A percentile compares a stretch with the other conserved stretches of the same genome.
phyloP scores from a whole-genome alignment of 1,140 invertebrate species.

The Hypothenemus hampei region DNA sequence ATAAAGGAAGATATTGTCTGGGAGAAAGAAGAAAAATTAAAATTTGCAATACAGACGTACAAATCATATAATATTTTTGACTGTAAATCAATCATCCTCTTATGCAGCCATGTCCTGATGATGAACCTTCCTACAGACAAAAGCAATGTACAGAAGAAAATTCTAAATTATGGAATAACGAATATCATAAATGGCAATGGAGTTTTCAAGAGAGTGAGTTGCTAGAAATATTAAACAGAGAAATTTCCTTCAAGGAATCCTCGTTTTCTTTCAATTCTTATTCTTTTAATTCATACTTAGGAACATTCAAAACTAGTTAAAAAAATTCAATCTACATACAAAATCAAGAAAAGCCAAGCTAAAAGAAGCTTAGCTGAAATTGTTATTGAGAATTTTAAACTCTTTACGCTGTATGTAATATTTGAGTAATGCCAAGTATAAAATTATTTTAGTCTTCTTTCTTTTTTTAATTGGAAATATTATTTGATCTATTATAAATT shows the following conservation, averaged over 20 bases:
- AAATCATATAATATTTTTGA: slow-evolving; percentile 6
- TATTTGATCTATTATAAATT: no score
- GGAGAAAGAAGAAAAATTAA: slow-evolving; percentile 49
- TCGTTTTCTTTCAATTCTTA: neutral
- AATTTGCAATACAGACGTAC: slow-evolving; percentile 58
- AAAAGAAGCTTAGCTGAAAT: neutral
- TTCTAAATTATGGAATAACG: slow-evolving; percentile 43
- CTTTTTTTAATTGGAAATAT: no score
- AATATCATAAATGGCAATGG: slow-evolving; percentile 51
- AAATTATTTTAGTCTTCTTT: no score
- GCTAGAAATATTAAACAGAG: neutral
- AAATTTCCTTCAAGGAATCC: no score
- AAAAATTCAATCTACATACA: neutral
- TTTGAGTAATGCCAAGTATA: no score
- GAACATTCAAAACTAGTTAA: no score
- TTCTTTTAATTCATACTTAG: no score
- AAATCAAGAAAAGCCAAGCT: neutral
- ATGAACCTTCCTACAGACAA: slow-evolving; percentile 50
- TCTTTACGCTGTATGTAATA: no score
- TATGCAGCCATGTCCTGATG: slow-evolving; percentile 52
- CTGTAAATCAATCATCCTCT: neutral
- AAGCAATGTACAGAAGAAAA: slow-evolving; percentile 57
- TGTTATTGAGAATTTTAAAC: no score
- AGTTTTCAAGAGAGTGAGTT: slow-evolving; percentile 12
- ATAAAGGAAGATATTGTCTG: slow-evolving; percentile 59